Conservation (phyloP, 2,888 invertebrate species). For the Xestoiulus laeticollis region DNA sequence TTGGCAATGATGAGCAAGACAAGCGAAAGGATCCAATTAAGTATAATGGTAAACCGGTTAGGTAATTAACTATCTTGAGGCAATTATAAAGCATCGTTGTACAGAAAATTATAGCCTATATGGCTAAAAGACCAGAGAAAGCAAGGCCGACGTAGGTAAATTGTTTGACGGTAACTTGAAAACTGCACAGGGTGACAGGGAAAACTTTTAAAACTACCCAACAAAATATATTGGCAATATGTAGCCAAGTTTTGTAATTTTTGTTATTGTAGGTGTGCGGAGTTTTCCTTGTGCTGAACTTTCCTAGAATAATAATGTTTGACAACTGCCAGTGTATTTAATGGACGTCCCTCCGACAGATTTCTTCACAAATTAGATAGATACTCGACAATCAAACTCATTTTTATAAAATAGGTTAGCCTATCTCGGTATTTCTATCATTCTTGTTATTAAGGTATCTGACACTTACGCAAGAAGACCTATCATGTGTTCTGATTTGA, state of each 20-base stretch:
- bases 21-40: background rate
- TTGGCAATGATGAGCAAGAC: too few species aligned
- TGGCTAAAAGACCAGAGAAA: background rate
- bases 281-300: too few species aligned
- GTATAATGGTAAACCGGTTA: background rate
- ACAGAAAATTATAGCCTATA: background rate
- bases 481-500: background rate
- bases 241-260: too few species aligned
- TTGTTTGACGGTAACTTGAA: background rate
- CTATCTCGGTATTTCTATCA: background rate
- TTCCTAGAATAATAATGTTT: too few species aligned
- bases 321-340: background rate
- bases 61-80: background rate
- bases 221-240: too few species aligned
- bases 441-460: background rate
- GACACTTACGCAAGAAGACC: background rate
- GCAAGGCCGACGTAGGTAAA: background rate
- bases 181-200: too few species aligned
- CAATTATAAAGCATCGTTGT: background rate
- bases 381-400: background rate
- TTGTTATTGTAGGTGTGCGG: too few species aligned
- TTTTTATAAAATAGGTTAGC: background rate
- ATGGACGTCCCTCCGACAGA: background rate
- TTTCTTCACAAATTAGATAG: background rate
- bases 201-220: too few species aligned